Percentiles rank a stretch among this genome's conserved stretches.
Conservation (phyloP, 2,113 vertebrate genomes). For the Hippocampus zosterae region DNA sequence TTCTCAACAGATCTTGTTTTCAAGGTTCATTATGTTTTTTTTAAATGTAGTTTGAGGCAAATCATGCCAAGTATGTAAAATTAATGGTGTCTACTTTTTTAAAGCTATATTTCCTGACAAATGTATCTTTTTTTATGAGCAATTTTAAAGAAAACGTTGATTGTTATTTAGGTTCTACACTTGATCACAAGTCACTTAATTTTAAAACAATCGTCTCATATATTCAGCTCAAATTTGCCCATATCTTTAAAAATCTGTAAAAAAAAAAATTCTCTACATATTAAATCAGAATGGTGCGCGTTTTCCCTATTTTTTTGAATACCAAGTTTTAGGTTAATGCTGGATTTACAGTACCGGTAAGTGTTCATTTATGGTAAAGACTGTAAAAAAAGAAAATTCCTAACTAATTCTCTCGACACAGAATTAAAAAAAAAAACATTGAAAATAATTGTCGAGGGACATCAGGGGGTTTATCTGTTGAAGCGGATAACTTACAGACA, state of each 20-base stretch:
- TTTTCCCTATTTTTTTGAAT: no score
- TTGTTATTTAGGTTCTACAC: neutral
- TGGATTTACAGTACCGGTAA: no score
- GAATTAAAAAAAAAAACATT: no score
- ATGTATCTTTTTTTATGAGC: neutral
- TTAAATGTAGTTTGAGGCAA: neutral
- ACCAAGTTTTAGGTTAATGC: no score
- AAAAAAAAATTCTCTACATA: neutral
- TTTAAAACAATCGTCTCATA: neutral
- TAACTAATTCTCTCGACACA: no score
- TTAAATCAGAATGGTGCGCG: neutral
- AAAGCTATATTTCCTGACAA: neutral
- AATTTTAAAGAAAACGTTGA: neutral
- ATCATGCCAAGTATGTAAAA: neutral
- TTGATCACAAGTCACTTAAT: neutral
- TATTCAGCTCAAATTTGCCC: neutral
- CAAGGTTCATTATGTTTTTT: slow-evolving; percentile 13
- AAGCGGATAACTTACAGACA: no score
- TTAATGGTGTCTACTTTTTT: neutral
- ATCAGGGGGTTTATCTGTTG: no score
- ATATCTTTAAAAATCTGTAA: no score
- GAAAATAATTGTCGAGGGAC: no score
- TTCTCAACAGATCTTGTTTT: neutral
- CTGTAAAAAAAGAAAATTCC: no score
- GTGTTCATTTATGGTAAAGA: no score